Conservation (phyloP, 1,140 invertebrate genomes). For the Kradibia gibbosae region DNA sequence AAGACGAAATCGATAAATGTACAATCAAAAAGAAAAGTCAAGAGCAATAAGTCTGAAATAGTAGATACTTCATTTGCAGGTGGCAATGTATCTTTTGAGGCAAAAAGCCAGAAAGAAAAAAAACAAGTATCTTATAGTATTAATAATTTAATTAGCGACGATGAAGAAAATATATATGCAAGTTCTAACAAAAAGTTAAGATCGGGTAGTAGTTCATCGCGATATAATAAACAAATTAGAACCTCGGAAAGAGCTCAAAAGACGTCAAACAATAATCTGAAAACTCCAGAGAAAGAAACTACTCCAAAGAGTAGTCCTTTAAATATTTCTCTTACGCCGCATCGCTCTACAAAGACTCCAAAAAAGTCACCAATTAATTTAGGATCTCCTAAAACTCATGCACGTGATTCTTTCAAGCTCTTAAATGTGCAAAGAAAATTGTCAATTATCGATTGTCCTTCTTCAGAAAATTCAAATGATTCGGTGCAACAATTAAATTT, state of each 20-base stretch:
- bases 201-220: background rate
- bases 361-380: conserved; percentile 57
- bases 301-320: conserved; percentile 58
- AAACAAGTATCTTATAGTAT: conserved; percentile 17
- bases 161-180: conserved; percentile 11
- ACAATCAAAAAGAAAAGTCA: background rate
- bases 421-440: conserved; percentile 57
- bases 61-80: conserved; percentile 29
- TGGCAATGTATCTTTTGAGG: conserved; percentile 37
- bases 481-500: conserved; percentile 32
- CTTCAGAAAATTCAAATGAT: conserved; percentile 51
- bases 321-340: conserved; percentile 53
- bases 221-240: background rate
- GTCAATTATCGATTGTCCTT: conserved; percentile 51
- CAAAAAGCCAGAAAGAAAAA: conserved; percentile 2
- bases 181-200: conserved; percentile 1
- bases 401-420: conserved; percentile 39
- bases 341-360: conserved; percentile 58
- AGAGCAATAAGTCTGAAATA: conserved; percentile 19
- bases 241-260: conserved; percentile 19
- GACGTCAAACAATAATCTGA: background rate
- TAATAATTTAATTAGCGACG: conserved; percentile 43
- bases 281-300: conserved; percentile 17
- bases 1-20: conserved; percentile 27
- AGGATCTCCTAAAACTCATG: conserved; percentile 58